Conservation (phyloP, 2,113 vertebrate genomes). For the Abramis brama region DNA sequence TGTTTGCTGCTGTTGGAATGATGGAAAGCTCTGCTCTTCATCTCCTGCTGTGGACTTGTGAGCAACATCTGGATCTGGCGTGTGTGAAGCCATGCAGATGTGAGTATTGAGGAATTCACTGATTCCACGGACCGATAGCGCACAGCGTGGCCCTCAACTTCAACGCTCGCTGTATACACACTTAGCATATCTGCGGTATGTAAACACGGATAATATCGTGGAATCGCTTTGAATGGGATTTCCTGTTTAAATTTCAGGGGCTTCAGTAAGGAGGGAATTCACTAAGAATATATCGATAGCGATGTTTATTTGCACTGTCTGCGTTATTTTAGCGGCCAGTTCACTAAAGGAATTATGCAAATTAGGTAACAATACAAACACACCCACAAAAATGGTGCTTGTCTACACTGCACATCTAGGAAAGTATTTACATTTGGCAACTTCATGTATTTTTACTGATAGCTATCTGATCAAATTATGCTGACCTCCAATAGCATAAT, state of each 20-base stretch:
- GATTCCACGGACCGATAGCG: conserved; percentile 9
- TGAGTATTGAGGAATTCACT: conserved; percentile 14
- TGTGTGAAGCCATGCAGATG: conserved; percentile 39
- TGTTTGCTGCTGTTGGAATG: conserved; percentile 33
- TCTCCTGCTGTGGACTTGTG: conserved; percentile 16
- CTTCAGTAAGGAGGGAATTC: background rate
- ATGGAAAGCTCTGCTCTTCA: conserved; percentile 38
- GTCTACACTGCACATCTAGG: background rate
- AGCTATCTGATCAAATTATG: conserved; percentile 4
- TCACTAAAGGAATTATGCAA: conserved; percentile 24
- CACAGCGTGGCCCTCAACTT: conserved; percentile 16
- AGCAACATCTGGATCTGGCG: conserved; percentile 34
- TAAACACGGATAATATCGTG: conserved; percentile 12
- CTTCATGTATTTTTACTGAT: background rate
- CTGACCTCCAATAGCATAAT: background rate
- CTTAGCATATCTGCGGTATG: conserved; percentile 20
- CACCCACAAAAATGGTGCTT: background rate
- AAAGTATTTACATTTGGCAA: conserved; percentile 3
- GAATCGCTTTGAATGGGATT: background rate
- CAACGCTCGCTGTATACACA: background rate
- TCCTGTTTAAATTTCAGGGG: background rate
- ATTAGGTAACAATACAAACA: background rate
- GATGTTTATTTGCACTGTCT: background rate
- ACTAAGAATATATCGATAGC: background rate
- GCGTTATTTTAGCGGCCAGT: background rate